A percentile compares a stretch with the other conserved stretches of the same genome.
These are phyloP conservation scores for Bambusicola thoracicus DNA, from an alignment of 2,113 vertebrate species.

Conservation along the genomic window DNA sequence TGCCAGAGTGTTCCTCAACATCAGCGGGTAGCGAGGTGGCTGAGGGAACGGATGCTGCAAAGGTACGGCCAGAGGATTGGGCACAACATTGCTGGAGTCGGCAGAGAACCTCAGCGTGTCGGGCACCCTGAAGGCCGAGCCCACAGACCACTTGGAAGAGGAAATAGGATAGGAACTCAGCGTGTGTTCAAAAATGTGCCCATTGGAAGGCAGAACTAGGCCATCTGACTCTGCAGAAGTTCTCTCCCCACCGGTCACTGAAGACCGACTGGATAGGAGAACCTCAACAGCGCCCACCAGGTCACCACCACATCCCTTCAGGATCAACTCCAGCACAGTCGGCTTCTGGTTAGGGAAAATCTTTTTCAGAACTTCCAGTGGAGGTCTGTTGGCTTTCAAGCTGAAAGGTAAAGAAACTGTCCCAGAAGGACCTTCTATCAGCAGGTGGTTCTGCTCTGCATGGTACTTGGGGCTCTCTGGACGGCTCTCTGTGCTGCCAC, in stretches of 20 bases:
- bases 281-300: constrained; percentile 96
- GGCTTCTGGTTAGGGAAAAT: constrained; percentile 97
- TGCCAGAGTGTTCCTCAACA: constrained; percentile 92
- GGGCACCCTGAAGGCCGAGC: constrained; percentile 95
- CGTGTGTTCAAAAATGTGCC: constrained; percentile 91
- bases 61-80: constrained; percentile 85
- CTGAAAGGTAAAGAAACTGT: constrained; percentile 91
- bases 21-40: constrained; percentile 91
- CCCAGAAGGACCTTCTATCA: constrained; percentile 91
- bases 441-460: constrained; percentile 84
- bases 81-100: constrained; percentile 83
- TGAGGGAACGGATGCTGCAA: constrained; percentile 94
- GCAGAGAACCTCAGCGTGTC: constrained; percentile 91
- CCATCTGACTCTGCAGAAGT: constrained; percentile 80
- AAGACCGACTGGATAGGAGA: constrained; percentile 90
- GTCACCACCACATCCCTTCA: constrained; percentile 94
- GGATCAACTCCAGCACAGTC: constrained; percentile 93
- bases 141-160: constrained; percentile 95
- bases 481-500: constrained; percentile 77
- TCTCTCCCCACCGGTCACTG: constrained; percentile 74
- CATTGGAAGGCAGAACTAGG: constrained; percentile 85
- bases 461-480: constrained; percentile 85
- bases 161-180: constrained; percentile 90
- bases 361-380: constrained; percentile 94
- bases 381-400: constrained; percentile 92